phyloP scores from a whole-genome alignment of 2,797 vertebrate species.

The Alectoris magna region DNA sequence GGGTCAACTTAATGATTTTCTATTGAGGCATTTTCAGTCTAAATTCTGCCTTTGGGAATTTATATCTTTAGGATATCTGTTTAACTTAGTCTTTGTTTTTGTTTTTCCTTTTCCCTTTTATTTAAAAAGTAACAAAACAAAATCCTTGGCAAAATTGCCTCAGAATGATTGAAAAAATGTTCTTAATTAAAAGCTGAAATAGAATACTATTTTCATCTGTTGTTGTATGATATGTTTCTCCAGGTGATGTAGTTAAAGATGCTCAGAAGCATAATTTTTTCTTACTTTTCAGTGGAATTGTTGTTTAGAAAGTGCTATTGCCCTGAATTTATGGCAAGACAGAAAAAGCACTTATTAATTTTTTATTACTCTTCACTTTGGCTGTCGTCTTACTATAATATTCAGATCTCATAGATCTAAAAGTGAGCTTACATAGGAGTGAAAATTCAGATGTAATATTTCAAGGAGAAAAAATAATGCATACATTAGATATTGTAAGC shows the following conservation, averaged over 20 bases:
- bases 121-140: fast-evolving
- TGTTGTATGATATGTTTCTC: neutral
- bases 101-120: neutral
- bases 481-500: neutral
- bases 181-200: neutral
- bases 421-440: neutral
- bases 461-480: neutral
- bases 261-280: neutral
- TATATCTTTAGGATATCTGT: neutral
- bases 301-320: neutral
- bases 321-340: neutral
- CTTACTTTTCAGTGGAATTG: neutral
- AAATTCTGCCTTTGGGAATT: neutral
- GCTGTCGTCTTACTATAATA: neutral
- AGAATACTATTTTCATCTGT: neutral
- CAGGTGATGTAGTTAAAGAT: neutral
- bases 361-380: neutral
- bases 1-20: neutral
- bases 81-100: neutral
- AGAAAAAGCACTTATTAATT: neutral
- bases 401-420: neutral
- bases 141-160: neutral
- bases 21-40: neutral
- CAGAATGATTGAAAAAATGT: neutral
- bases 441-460: neutral